These are phyloP conservation scores for Carassius carassius DNA, from an alignment of 2,113 vertebrate genomes.

Conservation along the genomic window DNA sequence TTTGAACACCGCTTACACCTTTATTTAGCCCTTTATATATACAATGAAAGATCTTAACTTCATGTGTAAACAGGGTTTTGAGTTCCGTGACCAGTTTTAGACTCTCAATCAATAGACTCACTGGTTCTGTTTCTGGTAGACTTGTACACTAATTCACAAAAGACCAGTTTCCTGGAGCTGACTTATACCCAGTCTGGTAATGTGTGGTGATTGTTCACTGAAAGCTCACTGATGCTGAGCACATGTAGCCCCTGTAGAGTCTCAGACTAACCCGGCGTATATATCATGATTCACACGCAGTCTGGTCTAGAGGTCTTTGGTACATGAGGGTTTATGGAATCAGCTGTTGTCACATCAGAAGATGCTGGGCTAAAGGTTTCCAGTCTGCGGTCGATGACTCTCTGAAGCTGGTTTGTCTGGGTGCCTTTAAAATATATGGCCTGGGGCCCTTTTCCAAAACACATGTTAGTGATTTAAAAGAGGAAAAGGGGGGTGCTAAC, in stretches of 20 bases:
- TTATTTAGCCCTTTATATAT: not conserved
- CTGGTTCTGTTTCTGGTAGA: not conserved
- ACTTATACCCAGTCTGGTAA: not conserved
- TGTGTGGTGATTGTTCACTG: not conserved
- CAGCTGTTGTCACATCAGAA: slow-evolving; percentile 40
- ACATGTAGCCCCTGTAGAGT: slow-evolving; percentile 2
- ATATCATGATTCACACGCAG: slow-evolving; percentile 9
- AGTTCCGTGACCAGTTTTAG: not conserved
- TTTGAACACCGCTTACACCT: not conserved
- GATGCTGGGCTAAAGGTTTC: slow-evolving; percentile 40
- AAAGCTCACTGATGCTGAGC: not conserved
- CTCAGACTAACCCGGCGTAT: not conserved
- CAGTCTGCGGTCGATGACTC: slow-evolving; percentile 58
- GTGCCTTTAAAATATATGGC: slow-evolving; percentile 53
- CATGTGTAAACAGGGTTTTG: not conserved
- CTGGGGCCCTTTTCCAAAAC: slow-evolving; percentile 60
- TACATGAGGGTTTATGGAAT: slow-evolving; percentile 7
- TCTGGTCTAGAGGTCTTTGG: slow-evolving; percentile 20
- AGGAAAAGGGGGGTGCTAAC: slow-evolving; percentile 49
- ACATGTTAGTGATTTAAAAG: slow-evolving; percentile 70
- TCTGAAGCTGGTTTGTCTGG: slow-evolving; percentile 59
- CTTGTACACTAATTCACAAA: slow-evolving; percentile 7
- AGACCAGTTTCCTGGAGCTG: slow-evolving; percentile 11
- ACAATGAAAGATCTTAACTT: not conserved
- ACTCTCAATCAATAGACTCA: not conserved